These are phyloP conservation scores for Turritopsis dohrnii DNA, from an alignment of 30 jellyfish, hydroid and myxozoan species.

Conservation along the genomic window DNA sequence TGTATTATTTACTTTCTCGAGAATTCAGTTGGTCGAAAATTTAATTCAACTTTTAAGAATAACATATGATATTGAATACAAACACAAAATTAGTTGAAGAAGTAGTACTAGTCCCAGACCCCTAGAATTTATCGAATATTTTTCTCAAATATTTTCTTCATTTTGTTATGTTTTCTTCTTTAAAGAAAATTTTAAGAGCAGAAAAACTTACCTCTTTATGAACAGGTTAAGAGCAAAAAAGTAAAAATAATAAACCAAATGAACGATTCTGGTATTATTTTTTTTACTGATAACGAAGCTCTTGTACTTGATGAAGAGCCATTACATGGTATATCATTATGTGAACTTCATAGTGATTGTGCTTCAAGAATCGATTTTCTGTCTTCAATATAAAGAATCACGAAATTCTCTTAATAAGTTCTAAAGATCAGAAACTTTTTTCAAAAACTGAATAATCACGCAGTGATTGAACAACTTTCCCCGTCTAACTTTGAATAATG, in stretches of 20 bases:
- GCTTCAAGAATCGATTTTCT: background rate
- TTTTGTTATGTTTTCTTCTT: too few species aligned
- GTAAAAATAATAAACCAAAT: background rate
- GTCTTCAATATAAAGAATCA: background rate
- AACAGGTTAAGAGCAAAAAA: background rate
- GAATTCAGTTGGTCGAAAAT: background rate
- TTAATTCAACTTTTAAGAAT: background rate
- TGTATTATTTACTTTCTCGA: background rate
- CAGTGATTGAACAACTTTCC: conserved; percentile 6
- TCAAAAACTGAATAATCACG: background rate
- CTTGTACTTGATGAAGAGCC: background rate
- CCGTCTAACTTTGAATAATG: conserved; percentile 8
- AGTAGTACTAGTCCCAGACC: background rate
- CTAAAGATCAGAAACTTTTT: background rate
- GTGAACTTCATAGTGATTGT: background rate
- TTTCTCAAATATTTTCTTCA: background rate
- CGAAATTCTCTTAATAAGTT: background rate
- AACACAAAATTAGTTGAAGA: background rate
- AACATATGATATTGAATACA: background rate
- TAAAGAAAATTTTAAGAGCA: background rate
- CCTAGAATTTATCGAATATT: background rate
- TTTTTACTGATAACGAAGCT: background rate
- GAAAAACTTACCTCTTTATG: background rate
- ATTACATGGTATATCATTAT: background rate
- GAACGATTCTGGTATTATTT: background rate